Evolutionary conservation across 2,797 vertebrate genomes (phyloP), one percentile per base, ranked within the genome.

Genomic region (Emydoidea blandingii): DNA sequence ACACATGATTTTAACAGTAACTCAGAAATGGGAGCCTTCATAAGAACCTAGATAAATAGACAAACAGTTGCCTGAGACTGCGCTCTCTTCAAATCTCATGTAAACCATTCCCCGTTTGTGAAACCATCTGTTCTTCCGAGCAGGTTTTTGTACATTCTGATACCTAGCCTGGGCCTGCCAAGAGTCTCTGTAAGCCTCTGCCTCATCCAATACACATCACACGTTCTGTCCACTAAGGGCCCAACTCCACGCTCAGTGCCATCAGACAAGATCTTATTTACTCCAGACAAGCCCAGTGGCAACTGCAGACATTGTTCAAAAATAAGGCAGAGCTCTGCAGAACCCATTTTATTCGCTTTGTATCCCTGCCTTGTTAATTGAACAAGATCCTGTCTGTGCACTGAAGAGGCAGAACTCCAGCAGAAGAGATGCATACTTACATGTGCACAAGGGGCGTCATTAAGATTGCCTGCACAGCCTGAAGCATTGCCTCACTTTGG

Each of bases 401-500:
- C 25, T 27, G 27, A 0, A 74, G 8, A 74, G 52, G 57, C 88
- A 90, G 83, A 74, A 4, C 2, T 86, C 76, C 47, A 79, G 41
- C 56, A 90, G 68, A 82, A 1, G 1, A 86, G 37, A 56, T 8
- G 68, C 2, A 1, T 82, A 27, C 0, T 5, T 50, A 74, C 34
- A 86, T 3, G 31, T 1, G 31, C 41, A 93, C 34, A 74, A 53
- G 62, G 25, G 49, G 7, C 0, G 3, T 4, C 12, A 47, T 85
- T 83, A 15, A 31, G 65, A 91, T 54, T 31, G 49, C 3, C 59
- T 14, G 25, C 41, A 91, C 27, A 54, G 88, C 65, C 29, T 85
- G 12, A n/a, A 44, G 81, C 5, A 52, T 83, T 29, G 0, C 0
- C 18, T 41, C 44, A 86, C 12, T 83, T 83, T 8, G 0, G 19